phyloP scores from a whole-genome alignment of 2,113 vertebrate genomes.

The Sminthopsis crassicaudata region DNA sequence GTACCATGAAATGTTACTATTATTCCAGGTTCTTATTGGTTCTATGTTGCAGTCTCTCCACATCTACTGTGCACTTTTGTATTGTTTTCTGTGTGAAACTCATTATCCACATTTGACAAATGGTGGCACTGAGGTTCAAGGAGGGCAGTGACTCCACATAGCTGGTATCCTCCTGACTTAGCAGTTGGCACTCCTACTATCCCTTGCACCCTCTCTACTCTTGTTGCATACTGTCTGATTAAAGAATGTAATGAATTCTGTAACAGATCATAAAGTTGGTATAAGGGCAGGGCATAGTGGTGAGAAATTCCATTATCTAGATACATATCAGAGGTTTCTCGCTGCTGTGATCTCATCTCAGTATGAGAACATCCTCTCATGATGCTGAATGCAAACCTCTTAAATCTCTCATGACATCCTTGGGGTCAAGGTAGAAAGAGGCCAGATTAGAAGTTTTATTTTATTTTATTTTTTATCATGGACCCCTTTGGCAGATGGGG shows the following conservation, averaged over 20 bases:
- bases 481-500: background rate
- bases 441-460: background rate
- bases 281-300: background rate
- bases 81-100: background rate
- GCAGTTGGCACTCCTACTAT: too few relatives aligned
- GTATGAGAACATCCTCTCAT: background rate
- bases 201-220: too few relatives aligned
- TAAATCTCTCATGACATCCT: background rate
- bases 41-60: too few relatives aligned
- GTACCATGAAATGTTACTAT: background rate
- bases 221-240: too few relatives aligned
- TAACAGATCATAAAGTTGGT: background rate
- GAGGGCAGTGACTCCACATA: background rate
- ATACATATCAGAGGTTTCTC: background rate
- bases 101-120: background rate
- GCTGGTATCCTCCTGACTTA: background rate
- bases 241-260: too few relatives aligned
- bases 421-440: background rate
- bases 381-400: background rate
- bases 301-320: background rate
- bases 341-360: background rate
- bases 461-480: background rate
- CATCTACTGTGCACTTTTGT: background rate
- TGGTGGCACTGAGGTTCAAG: background rate
- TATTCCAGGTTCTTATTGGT: background rate